Percentiles rank a stretch among this genome's conserved stretches.
Evolutionary conservation across 2,888 invertebrate genomes (phyloP).

Genomic region (Chrysotoxum bicinctum): DNA sequence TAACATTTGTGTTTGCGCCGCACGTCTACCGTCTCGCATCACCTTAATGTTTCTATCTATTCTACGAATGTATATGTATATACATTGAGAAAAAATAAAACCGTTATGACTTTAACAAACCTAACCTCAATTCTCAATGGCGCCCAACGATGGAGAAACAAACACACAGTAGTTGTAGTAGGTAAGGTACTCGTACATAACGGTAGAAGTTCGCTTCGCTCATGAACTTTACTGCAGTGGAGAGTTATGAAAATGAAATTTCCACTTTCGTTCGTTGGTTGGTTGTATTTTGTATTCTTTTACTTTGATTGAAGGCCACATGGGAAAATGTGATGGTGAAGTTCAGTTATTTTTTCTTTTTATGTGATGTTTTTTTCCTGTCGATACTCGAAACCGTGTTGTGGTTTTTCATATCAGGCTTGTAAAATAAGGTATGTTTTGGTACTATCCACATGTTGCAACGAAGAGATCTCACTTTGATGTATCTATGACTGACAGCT

Average conservation of each 20-base stretch:
- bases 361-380: conserved; percentile 4
- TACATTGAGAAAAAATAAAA: neutral
- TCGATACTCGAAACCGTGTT: conserved; percentile 18
- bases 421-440: neutral
- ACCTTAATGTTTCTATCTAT: conserved; percentile 16
- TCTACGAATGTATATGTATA: neutral
- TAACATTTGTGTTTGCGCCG: conserved; percentile 61
- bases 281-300: conserved; percentile 32
- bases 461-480: neutral
- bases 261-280: conserved; percentile 59
- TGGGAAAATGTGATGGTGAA: conserved; percentile 34
- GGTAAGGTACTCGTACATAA: conserved; percentile 5
- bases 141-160: conserved; percentile 54
- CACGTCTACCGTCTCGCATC: conserved; percentile 11
- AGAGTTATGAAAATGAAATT: conserved; percentile 73
- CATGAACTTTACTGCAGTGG: conserved; percentile 70
- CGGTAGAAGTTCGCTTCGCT: conserved; percentile 42
- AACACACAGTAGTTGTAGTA: conserved; percentile 30
- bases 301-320: conserved; percentile 54
- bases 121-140: conserved; percentile 63
- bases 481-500: too few species aligned
- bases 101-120: conserved; percentile 51
- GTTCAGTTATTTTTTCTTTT: conserved; percentile 30
- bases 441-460: neutral
- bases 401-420: conserved; percentile 4